phyloP scores from a whole-genome alignment of 2,797 vertebrate genomes.

The Acipenser transmontanus region DNA sequence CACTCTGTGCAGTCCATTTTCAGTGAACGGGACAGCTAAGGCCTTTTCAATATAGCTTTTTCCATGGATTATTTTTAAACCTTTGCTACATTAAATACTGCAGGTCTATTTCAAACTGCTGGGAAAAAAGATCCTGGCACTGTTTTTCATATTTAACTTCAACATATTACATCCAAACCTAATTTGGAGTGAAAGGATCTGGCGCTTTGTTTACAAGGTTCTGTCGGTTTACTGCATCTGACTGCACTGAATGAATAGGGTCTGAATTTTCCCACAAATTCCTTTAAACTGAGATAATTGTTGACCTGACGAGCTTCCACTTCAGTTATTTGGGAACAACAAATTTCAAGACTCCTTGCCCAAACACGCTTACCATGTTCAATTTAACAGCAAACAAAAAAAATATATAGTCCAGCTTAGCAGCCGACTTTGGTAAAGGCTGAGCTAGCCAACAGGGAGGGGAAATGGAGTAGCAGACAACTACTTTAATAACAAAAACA shows the following conservation, averaged over 20 bases:
- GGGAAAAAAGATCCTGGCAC: neutral
- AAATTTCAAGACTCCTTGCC: constrained; percentile 49
- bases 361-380: constrained; percentile 38
- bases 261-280: constrained; percentile 48
- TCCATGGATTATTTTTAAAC: neutral
- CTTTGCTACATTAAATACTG: neutral
- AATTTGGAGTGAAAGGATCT: neutral
- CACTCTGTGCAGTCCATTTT: neutral
- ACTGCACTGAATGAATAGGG: constrained; percentile 37
- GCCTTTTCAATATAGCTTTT: neutral
- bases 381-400: constrained; percentile 20
- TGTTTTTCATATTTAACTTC: neutral
- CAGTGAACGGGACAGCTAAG: neutral
- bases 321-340: constrained; percentile 40
- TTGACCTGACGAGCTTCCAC: constrained; percentile 46
- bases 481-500: too few species aligned
- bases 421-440: too few species aligned
- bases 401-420: too few species aligned
- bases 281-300: constrained; percentile 58
- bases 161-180: neutral
- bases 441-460: too few species aligned
- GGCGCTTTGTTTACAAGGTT: too few species aligned
- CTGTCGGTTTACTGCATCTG: constrained; percentile 4
- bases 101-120: neutral
- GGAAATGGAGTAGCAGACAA: neutral